A percentile compares a stretch with the other conserved stretches of the same genome.
phyloP scores from a whole-genome alignment of 92 coral and sea anemone species.

The Phenganax stokvisi region DNA sequence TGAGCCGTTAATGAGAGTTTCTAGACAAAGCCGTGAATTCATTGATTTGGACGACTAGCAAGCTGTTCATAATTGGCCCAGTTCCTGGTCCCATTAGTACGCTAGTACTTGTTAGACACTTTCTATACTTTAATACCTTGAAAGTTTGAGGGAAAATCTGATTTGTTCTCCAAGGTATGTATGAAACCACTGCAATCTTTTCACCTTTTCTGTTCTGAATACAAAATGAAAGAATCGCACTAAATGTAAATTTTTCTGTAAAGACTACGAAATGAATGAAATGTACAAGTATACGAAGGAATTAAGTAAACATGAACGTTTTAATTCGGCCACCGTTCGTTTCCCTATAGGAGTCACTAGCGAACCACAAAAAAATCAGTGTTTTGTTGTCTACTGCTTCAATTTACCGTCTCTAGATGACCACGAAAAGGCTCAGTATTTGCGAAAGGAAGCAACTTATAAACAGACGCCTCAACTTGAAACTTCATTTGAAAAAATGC shows the following conservation, averaged over 20 bases:
- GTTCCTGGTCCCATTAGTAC: background rate
- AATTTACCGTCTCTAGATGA: constrained; percentile 78
- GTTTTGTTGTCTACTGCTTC: background rate
- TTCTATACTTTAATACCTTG: constrained; percentile 42
- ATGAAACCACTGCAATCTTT: constrained; percentile 76
- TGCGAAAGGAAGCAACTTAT: constrained; percentile 70
- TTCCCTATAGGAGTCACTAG: background rate
- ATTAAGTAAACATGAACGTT: no score
- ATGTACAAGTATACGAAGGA: no score
- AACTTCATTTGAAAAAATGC: constrained; percentile 71
- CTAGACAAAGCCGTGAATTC: no score
- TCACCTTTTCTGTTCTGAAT: constrained; percentile 65
- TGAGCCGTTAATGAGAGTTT: no score
- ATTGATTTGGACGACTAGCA: no score
- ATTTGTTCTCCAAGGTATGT: constrained; percentile 55
- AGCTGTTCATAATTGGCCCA: no score
- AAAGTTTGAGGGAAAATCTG: constrained; percentile 53
- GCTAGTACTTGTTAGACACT: background rate
- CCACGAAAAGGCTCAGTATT: constrained; percentile 90
- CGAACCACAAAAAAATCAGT: background rate
- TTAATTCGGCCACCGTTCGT: no score
- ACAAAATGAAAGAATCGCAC: background rate
- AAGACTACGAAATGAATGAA: no score
- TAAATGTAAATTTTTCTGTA: no score
- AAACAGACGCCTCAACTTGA: constrained; percentile 63